phyloP scores from a whole-genome alignment of 1,140 invertebrate species.

The Pseudomyrmex sp. region DNA sequence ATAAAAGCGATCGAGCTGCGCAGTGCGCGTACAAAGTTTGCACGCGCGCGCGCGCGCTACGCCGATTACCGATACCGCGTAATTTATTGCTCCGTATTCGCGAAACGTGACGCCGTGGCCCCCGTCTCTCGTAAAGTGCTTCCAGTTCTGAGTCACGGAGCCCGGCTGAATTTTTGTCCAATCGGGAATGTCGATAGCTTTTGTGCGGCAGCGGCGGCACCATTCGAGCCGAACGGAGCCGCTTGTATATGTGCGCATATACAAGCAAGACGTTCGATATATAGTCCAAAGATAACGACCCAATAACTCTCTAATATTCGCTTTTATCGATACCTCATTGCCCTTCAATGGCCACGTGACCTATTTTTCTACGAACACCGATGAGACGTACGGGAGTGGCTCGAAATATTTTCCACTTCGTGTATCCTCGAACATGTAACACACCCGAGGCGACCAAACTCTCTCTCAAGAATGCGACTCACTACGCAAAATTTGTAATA shows the following conservation, averaged over 20 bases:
- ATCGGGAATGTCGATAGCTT: constrained; percentile 81
- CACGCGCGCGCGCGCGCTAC: constrained; percentile 66
- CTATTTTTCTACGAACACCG: constrained; percentile 26
- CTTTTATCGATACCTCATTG: background rate
- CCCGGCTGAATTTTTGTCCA: constrained; percentile 79
- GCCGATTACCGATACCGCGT: constrained; percentile 83
- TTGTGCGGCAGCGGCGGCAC: constrained; percentile 59
- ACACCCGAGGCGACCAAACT: background rate
- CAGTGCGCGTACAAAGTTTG: constrained; percentile 65
- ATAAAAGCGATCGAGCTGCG: constrained; percentile 47
- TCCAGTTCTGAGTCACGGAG: constrained; percentile 80
- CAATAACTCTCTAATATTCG: constrained; percentile 73
- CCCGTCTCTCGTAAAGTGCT: constrained; percentile 79
- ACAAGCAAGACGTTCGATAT: constrained; percentile 44
- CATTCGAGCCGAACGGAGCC: constrained; percentile 65
- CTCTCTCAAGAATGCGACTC: background rate
- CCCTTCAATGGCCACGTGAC: background rate
- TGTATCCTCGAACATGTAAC: background rate
- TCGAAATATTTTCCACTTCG: background rate
- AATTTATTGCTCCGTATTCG: constrained; percentile 83
- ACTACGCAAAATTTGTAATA: constrained; percentile 38
- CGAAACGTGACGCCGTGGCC: constrained; percentile 80
- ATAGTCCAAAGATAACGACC: constrained; percentile 71
- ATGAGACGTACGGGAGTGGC: background rate
- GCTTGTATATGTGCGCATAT: background rate